These are phyloP conservation scores for Tragelaphus scriptus DNA, from an alignment of 2,113 vertebrate genomes.

Conservation along the genomic window DNA sequence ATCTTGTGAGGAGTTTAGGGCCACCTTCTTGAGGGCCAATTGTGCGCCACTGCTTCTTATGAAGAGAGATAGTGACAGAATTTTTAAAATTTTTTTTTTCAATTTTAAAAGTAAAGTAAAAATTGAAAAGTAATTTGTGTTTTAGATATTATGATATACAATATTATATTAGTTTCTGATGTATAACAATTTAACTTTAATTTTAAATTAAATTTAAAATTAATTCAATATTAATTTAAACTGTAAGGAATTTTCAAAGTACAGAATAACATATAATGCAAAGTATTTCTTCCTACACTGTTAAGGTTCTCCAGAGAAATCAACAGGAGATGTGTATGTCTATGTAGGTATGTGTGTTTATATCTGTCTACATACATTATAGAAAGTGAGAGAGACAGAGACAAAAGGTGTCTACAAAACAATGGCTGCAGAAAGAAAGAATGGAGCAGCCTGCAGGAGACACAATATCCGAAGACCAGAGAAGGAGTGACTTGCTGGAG, in stretches of 20 bases:
- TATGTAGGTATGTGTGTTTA: neutral
- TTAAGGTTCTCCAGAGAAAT: neutral
- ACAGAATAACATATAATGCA: no score
- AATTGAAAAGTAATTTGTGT: neutral
- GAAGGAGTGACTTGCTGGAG: neutral
- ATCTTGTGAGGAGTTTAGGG: accelerated
- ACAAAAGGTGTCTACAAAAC: neutral
- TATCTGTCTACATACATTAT: neutral
- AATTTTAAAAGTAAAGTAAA: neutral
- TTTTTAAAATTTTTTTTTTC: neutral
- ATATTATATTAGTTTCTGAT: neutral
- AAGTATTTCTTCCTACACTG: neutral
- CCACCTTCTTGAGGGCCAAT: no score
- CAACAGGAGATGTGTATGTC: neutral
- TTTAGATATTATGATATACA: neutral
- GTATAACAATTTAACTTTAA: neutral
- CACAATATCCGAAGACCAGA: no score
- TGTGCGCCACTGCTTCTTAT: no score
- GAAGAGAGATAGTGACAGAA: neutral
- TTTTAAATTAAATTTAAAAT: neutral
- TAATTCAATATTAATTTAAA: neutral
- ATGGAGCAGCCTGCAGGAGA: neutral
- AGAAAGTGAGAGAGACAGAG: neutral
- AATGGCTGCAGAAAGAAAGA: neutral
- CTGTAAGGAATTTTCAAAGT: neutral